Conservation (phyloP, 1,140 invertebrate species). For the Manduca sexta region DNA sequence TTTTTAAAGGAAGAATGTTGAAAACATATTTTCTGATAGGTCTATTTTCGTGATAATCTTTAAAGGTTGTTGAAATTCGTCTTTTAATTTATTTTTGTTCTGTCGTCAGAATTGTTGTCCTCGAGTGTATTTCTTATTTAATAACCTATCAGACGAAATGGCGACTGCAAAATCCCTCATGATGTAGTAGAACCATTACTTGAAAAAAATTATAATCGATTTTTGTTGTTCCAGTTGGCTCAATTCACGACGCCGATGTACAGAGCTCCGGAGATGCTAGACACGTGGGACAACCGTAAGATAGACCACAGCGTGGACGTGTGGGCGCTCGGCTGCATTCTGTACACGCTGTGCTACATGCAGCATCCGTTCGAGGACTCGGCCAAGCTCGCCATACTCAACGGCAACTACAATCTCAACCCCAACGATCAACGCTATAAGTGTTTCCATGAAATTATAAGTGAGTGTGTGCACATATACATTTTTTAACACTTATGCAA, state of each 20-base stretch:
- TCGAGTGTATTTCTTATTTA: too few relatives aligned
- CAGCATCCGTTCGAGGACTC: constrained; percentile 98
- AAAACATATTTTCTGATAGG: too few relatives aligned
- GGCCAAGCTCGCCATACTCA: constrained; percentile 96
- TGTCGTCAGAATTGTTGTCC: too few relatives aligned
- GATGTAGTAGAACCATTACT: too few relatives aligned
- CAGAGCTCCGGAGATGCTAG: constrained; percentile 95
- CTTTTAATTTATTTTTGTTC: too few relatives aligned
- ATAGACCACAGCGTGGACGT: constrained; percentile 93
- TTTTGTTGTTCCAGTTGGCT: constrained; percentile 44
- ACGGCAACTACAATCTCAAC: constrained; percentile 94
- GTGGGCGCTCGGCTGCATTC: constrained; percentile 97
- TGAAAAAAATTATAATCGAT: background rate
- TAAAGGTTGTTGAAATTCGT: too few relatives aligned
- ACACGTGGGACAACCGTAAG: constrained; percentile 97
- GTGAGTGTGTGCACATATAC: too few relatives aligned
- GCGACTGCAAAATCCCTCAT: too few relatives aligned
- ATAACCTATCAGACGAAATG: too few relatives aligned
- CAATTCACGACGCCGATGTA: constrained; percentile 90
- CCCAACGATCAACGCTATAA: constrained; percentile 84
- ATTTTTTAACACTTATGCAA: constrained; percentile 3
- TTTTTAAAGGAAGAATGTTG: too few relatives aligned
- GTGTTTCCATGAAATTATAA: constrained; percentile 93
- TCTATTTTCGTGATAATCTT: too few relatives aligned
- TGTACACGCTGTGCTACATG: constrained; percentile 94